Evolutionary conservation across 2,113 vertebrate species (phyloP), one percentile per base, ranked within the genome.

Genomic region (Dolichallabes microphthalmus): DNA sequence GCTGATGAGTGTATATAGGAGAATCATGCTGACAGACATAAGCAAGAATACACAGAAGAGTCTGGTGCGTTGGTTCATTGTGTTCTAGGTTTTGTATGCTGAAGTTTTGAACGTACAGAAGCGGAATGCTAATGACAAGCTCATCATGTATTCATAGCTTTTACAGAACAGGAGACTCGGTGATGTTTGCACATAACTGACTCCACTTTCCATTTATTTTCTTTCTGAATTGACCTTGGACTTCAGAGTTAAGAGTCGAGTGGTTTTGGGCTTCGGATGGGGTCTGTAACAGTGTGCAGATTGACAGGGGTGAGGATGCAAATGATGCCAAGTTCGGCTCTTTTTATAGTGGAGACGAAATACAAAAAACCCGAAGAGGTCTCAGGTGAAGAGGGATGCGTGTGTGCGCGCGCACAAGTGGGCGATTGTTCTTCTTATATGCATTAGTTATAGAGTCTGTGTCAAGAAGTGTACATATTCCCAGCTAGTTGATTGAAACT

Each of bases 111-210:
- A 55, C 27, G 14, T 52, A 68, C 80, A 82, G 80, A 66, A 12
- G 17, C 32, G 15, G 50, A 69, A 82, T 82, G 32, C 32, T 71
- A 83, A 83, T 83, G 27, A 75, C 32, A 9, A 45, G 2, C 64
- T 82, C 64, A 82, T 82, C 63, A 69, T 82, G 63, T 69, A 82
- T 69, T 69, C 80, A 75, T 84, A 58, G 82, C 55, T 75, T 84
- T 52, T 63, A n/a, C 53, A 27, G 39, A 83, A 61, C 53, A 75
- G 73, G 57, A 75, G 25, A 84, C 39, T 76, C 32, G 27, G 12
- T 75, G 30, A 35, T 74, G 39, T 83, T 74, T 8, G 11, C 55
- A 50, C 27, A 61, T 50, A 30, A 76, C 69, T 32, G 58, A 63
- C 22, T 76, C n/a, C 6, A 35, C 50, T 82, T 57, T 71, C 80